Conservation (phyloP, 37 sponge, comb jelly and placozoan genomes). For the Axinella damicornis region DNA sequence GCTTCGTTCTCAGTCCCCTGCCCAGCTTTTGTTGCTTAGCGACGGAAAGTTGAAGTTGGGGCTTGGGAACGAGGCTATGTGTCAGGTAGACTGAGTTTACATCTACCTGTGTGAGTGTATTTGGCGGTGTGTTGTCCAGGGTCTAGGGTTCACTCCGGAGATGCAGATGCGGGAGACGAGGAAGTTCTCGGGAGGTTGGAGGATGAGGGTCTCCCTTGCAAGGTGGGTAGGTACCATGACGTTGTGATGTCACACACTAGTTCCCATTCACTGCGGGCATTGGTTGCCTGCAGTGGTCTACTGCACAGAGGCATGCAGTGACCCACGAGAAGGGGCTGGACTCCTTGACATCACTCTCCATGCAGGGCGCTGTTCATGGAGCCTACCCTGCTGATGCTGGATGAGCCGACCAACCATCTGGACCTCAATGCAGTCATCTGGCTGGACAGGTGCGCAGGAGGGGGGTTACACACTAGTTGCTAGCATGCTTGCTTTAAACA, state of each 20-base stretch:
- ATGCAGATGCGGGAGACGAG: conserved; percentile 94
- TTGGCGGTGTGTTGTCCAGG: conserved; percentile 49
- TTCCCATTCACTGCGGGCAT: too few relatives aligned
- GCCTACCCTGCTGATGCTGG: conserved; percentile 96
- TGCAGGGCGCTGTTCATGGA: conserved; percentile 97
- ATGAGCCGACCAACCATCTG: conserved; percentile 99
- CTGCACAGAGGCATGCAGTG: background rate
- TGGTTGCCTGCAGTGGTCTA: too few relatives aligned
- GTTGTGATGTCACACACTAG: too few relatives aligned
- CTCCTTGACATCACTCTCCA: background rate
- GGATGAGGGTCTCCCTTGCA: conserved; percentile 99
- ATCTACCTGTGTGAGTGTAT: background rate
- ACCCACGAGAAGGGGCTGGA: background rate
- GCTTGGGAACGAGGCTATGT: too few relatives aligned
- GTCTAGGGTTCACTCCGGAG: conserved; percentile 94
- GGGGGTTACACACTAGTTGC: too few relatives aligned
- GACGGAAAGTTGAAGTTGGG: too few relatives aligned
- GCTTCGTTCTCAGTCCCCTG: too few relatives aligned
- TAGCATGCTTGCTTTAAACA: background rate
- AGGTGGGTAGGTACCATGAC: conserved; percentile 47
- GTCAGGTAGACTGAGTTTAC: background rate
- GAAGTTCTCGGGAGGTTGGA: conserved; percentile 98
- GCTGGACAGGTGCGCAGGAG: conserved; percentile 83
- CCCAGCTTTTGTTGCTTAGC: too few relatives aligned
- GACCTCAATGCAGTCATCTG: conserved; percentile 99